A percentile compares a stretch with the other conserved stretches of the same genome.
phyloP scores from a whole-genome alignment of 2,888 invertebrate genomes.

The Torymus aiolomorphi region DNA sequence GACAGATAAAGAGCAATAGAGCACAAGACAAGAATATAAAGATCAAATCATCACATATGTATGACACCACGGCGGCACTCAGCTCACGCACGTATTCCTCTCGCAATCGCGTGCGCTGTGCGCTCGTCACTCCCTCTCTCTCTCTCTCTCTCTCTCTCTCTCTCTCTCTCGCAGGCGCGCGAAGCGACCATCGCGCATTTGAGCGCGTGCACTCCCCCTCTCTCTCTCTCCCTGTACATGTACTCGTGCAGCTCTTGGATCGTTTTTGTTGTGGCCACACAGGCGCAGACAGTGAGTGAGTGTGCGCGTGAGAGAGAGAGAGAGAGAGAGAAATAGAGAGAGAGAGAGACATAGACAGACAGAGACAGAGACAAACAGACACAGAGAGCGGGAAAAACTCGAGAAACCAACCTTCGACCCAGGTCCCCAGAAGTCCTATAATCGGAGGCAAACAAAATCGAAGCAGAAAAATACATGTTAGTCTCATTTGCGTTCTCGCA shows the following conservation, averaged over 20 bases:
- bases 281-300: too few species aligned
- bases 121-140: too few species aligned
- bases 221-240: background rate
- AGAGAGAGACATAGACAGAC: too few species aligned
- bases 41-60: conserved; percentile 30
- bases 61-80: conserved; percentile 27
- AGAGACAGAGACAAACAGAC: conserved; percentile 15
- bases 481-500: conserved; percentile 44
- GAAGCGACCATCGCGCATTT: too few species aligned
- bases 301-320: too few species aligned
- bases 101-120: background rate
- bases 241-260: background rate
- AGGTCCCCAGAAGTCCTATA: conserved; percentile 81
- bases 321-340: too few species aligned
- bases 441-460: conserved; percentile 66
- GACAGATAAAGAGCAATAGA: background rate
- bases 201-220: too few species aligned
- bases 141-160: too few species aligned
- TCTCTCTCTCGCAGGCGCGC: too few species aligned
- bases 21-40: conserved; percentile 39
- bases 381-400: conserved; percentile 25
- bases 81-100: conserved; percentile 14
- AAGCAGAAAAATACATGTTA: conserved; percentile 66
- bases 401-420: conserved; percentile 81
- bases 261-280: too few species aligned